Evolutionary conservation across 2,888 invertebrate genomes (phyloP), one percentile per base, ranked within the genome.

Genomic region (Empis livida): DNA sequence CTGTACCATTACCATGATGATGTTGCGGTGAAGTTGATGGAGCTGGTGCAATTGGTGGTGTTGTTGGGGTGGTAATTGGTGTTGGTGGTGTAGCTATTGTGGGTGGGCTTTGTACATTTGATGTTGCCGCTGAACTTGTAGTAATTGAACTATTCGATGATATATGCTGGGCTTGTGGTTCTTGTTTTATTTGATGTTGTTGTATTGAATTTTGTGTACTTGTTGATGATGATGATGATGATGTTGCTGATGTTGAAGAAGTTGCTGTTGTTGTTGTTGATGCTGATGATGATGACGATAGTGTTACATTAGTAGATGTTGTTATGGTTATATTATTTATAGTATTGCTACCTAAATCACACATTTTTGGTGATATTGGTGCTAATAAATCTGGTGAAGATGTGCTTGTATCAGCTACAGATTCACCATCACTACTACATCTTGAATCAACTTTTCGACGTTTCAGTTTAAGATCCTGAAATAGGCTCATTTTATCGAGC

Each of bases 401-500:
- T 68, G 89, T 89, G 71, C 87, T 89, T 69, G 90, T 89, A 74
- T 91, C 91, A 70, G 89, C 89, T 74, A 89, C 84, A 70, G 89
- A 90, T 77, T 90, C 91, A 82, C 91, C 92, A 83, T 92, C 92
- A 74, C 90, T 90, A 74, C 90, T 90, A 78, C 92, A 89, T 77
- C 93, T 81, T 73, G 93, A 92, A 78, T 92, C 91, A 73, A 93
- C 88, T 82, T 94, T 91, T 78, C 92, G 87, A 78, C 93, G 83
- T 82, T 94, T 94, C 74, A 94, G 79, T 79, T 94, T 94, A 78
- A 93, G 84, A 80, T 93, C 92, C 83, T 93, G 92, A 80, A 92
- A 93, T 77, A 93, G 88, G 87, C 92, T 93, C 92, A 93, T 93
- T 79, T 89, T 90, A 87, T 89, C 89, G 80, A 89, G 86, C 83